phyloP scores from a whole-genome alignment of 1,140 invertebrate genomes.

The Leucophenga varia region DNA sequence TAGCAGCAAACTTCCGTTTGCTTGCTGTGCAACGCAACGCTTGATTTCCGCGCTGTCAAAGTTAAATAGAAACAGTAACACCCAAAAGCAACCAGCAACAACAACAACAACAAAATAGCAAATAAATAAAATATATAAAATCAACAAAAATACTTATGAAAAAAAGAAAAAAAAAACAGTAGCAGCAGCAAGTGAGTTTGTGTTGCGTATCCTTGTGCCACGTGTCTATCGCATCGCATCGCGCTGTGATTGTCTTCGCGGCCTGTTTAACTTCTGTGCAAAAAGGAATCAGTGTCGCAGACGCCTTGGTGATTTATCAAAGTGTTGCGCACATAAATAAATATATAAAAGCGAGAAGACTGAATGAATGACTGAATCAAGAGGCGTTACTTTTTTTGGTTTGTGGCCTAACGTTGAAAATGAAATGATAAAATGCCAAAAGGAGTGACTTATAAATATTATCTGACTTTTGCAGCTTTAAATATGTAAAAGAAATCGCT shows the following conservation, averaged over 20 bases:
- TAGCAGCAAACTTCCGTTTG: conserved; percentile 44
- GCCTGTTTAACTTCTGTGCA: conserved; percentile 6
- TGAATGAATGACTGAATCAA: no score
- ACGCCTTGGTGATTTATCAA: conserved; percentile 50
- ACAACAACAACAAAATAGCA: conserved; percentile 18
- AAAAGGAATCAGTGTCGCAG: conserved; percentile 49
- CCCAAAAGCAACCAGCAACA: conserved; percentile 30
- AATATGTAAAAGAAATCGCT: no score
- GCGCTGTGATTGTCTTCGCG: not conserved
- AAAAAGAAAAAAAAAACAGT: not conserved
- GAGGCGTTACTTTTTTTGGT: no score
- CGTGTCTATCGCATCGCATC: conserved; percentile 4
- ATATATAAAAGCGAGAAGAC: no score
- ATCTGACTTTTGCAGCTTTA: no score
- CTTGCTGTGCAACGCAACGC: conserved; percentile 42
- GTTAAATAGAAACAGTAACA: no score
- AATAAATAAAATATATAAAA: not conserved
- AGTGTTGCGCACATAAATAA: conserved; percentile 47
- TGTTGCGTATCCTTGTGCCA: no score
- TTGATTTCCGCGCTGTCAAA: conserved; percentile 50
- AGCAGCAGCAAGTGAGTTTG: not conserved
- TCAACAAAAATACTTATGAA: no score
- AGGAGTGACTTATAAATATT: no score
- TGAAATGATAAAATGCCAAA: no score
- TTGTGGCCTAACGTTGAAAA: no score